Base-by-base conservation (phyloP, 2,888 invertebrate species). In the Drosophila nr. perissopoda region DNA sequence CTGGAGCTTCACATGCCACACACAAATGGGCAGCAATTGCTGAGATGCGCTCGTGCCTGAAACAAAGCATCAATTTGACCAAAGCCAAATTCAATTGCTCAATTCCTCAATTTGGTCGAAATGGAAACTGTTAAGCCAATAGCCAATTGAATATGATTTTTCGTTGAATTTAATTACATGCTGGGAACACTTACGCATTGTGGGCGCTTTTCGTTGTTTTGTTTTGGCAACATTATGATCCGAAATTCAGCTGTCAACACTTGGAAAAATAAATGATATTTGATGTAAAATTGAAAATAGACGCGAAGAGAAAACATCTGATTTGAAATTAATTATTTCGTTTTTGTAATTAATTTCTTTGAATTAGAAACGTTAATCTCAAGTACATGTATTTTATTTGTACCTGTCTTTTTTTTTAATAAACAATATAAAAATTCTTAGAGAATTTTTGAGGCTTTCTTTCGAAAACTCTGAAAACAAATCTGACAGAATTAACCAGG, bases 51-150 rank as follows among this genome's bases (percentile, higher is more conserved):
- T 76, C 75, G 75, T 75, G 75, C 70, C 70, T 75, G 76, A 75
- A 76, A 76, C 75, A 76, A 75, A 70, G 54, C 66, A 70, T 66
- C 75, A 75, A 75, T 70, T 76, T 71, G 64, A 42, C 61, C 48
- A 61, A 74, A 59, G 11, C 42, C 42, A 58, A 78, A 74, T 74
- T 68, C 74, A 78, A 78, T 78, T 79, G 54, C 57, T 48, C 51
- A 62, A 69, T 11, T 57, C 57, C 27, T 29, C 29, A 29, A 38
- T 38, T 25, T 38, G 16, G 21, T 0, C 40, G 33, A 57, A 42
- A 42, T 42, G 13, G 18, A 42, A 57, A 57, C 21, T 42, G 16
- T 42, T 42, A 42, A 57, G 31, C 40, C 13, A 25, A 40, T 56
- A 27, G 59, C 51, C 68, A 71, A 75, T 79, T 79, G 71, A 63